Evolutionary conservation across 2,888 invertebrate genomes (phyloP), one percentile per base, ranked within the genome.

Genomic region (Andrena camellia): DNA sequence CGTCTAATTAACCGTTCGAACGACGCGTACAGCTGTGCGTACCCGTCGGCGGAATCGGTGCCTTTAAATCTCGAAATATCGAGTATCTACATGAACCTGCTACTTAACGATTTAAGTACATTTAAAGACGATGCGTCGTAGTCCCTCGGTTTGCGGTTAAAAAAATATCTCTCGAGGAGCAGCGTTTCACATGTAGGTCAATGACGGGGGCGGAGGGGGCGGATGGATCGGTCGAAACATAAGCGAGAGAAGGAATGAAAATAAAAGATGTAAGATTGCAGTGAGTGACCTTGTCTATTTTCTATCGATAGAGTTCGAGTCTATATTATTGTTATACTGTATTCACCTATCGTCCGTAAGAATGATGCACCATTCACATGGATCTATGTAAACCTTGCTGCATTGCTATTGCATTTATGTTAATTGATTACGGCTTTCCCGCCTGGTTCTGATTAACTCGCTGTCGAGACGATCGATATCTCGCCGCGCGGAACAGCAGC

Each of bases 201-300:
- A 23, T 63, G 70, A 29, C 26, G n/a, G 68, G 68, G 68, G 50
- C 31, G 75, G 48, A 59, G 42, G 42, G 59, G 29, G 64, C 63
- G 82, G 76, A 74, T 66, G 77, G 69, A 67, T 33, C 64, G 74
- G 67, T 60, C 29, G 62, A 63, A 83, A 66, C 57, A 13, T 48
- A 70, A 71, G 59, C 29, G 52, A 59, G 48, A 75, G 64, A 71
- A 72, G 80, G 68, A 80, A 23, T 10, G 54, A 69, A 84, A 64
- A 63, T 85, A 85, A 84, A 84, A 87, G 81, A 90, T 42, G 23
- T 26, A 26, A 23, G 13, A 86, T 90, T 90, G 90, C 87, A 90
- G 91, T 92, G 92, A 91, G 91, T 92, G 92, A 92, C 90, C 90
- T 91, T 92, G 92, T 92, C 92, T 92, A 92, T 92, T 92, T 92